phyloP scores from a whole-genome alignment of 2,113 vertebrate genomes.

The Forbesichthys papilliferus region DNA sequence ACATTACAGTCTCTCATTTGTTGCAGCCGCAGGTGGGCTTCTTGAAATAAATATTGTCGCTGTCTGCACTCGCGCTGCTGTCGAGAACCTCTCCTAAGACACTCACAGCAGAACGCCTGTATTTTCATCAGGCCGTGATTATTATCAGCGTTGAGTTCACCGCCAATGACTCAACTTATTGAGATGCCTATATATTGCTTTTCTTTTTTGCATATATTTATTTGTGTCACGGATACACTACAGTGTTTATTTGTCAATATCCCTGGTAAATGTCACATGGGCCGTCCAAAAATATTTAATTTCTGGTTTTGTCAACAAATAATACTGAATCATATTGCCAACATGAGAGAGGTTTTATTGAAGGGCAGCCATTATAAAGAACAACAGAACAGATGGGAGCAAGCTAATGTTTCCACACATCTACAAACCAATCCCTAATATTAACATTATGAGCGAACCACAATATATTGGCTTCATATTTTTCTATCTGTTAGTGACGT shows the following conservation, averaged over 20 bases:
- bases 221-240: too few species aligned
- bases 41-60: constrained; percentile 20
- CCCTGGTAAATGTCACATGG: constrained; percentile 37
- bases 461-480: too few species aligned
- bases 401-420: too few species aligned
- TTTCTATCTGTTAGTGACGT: too few species aligned
- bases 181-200: constrained; percentile 24
- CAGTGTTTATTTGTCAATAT: too few species aligned
- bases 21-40: constrained; percentile 50
- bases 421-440: too few species aligned
- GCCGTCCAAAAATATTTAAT: constrained; percentile 20
- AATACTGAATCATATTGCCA: too few species aligned
- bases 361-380: too few species aligned
- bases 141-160: constrained; percentile 40
- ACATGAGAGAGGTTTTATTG: too few species aligned
- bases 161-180: constrained; percentile 42
- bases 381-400: too few species aligned
- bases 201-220: background rate
- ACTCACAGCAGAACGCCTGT: constrained; percentile 13
- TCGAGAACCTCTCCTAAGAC: constrained; percentile 19
- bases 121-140: constrained; percentile 32
- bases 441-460: too few species aligned
- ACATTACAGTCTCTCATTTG: constrained; percentile 52
- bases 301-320: constrained; percentile 1
- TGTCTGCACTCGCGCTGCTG: constrained; percentile 2